phyloP scores from a whole-genome alignment of 2,113 vertebrate genomes.

The Myxocyprinus asiaticus region DNA sequence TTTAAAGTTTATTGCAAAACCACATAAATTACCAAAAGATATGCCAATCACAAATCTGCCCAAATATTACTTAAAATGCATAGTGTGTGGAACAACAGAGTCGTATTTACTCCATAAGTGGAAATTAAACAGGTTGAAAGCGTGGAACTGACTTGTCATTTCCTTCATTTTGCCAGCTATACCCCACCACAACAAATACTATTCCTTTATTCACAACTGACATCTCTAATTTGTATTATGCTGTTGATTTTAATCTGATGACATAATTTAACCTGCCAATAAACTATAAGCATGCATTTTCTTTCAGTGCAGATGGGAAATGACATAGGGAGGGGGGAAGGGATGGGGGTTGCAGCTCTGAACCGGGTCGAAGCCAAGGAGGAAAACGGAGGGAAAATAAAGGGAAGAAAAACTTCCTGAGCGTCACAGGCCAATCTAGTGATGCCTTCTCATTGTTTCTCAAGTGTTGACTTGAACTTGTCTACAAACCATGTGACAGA shows the following conservation, averaged over 20 bases:
- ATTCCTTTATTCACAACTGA: background rate
- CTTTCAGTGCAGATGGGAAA: constrained; percentile 48
- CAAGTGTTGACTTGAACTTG: constrained; percentile 52
- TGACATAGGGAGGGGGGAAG: background rate
- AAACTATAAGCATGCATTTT: constrained; percentile 40
- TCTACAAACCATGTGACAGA: constrained; percentile 19
- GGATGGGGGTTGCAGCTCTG: background rate
- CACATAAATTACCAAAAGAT: too few species aligned
- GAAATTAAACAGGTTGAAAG: constrained; percentile 14
- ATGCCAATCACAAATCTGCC: too few species aligned
- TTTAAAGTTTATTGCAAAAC: background rate
- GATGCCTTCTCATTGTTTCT: constrained; percentile 74
- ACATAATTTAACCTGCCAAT: constrained; percentile 10
- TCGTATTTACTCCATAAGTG: background rate
- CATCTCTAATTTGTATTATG: background rate
- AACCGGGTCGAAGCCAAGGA: constrained; percentile 49
- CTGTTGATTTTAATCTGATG: constrained; percentile 20
- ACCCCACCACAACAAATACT: background rate
- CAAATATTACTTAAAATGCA: too few species aligned
- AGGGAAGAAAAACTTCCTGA: constrained; percentile 75
- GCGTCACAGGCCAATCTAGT: constrained; percentile 71
- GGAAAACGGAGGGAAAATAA: constrained; percentile 67
- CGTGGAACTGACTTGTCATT: background rate
- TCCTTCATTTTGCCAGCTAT: constrained; percentile 4
- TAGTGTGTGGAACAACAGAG: background rate